Conservation (phyloP, 2,113 vertebrate genomes). For the Labrus mixtus region DNA sequence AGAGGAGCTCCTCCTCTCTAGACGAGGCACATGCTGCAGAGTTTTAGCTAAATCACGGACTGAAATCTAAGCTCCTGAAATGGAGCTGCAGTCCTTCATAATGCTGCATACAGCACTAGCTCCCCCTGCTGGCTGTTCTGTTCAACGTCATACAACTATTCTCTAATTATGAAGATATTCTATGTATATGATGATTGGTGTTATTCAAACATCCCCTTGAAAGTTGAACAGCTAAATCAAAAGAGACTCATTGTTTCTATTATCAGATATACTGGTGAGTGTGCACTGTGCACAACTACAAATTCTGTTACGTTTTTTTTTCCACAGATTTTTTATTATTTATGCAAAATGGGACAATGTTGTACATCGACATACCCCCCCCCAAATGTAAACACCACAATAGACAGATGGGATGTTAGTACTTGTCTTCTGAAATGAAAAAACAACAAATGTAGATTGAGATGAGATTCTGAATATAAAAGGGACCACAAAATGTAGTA, state of each 20-base stretch:
- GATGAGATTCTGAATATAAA: constrained; percentile 28
- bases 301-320: constrained; percentile 24
- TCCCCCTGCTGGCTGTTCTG: constrained; percentile 70
- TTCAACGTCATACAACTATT: not conserved
- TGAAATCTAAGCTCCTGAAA: constrained; percentile 19
- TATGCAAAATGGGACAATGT: constrained; percentile 16
- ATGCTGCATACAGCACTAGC: constrained; percentile 42
- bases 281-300: constrained; percentile 19
- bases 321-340: constrained; percentile 24
- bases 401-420: not conserved
- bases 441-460: constrained; percentile 4
- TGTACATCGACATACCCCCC: constrained; percentile 1
- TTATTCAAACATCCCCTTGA: not conserved
- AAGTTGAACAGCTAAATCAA: not conserved
- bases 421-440: not conserved
- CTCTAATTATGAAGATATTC: not conserved
- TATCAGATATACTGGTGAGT: not conserved
- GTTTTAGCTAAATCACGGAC: constrained; percentile 63
- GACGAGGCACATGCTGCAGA: constrained; percentile 63
- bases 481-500: constrained; percentile 39
- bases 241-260: no score
- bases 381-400: not conserved
- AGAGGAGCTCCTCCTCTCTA: constrained; percentile 61
- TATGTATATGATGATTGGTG: constrained; percentile 5
- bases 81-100: constrained; percentile 37